These are phyloP conservation scores for Neotoxoptera formosana DNA, from an alignment of 1,140 invertebrate genomes.

Conservation along the genomic window DNA sequence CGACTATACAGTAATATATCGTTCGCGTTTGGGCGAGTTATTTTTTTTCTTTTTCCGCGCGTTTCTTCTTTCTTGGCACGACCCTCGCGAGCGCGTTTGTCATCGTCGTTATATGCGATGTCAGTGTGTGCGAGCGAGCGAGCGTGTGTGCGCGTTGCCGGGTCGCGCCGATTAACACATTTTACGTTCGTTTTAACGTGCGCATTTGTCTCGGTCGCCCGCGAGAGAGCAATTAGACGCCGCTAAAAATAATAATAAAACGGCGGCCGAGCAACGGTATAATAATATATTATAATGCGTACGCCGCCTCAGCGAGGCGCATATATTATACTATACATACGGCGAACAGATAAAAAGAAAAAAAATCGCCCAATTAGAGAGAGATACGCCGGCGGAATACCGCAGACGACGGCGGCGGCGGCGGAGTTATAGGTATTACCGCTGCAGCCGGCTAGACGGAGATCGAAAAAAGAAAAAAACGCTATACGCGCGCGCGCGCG, in stretches of 20 bases:
- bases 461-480: not conserved
- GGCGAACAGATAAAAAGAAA: not conserved
- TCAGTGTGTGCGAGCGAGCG: not conserved
- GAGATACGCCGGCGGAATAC: conserved; percentile 34
- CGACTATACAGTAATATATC: conserved; percentile 24
- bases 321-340: too few relatives aligned
- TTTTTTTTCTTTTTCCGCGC: not conserved
- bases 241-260: conserved; percentile 53
- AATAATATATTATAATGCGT: too few relatives aligned
- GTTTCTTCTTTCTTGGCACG: conserved; percentile 28
- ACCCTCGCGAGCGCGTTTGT: not conserved
- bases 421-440: not conserved
- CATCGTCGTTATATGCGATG: not conserved
- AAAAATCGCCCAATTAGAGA: conserved; percentile 49
- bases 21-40: not conserved
- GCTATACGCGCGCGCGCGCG: too few relatives aligned
- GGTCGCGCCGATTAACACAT: conserved; percentile 48
- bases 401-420: conserved; percentile 16
- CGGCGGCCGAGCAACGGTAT: not conserved
- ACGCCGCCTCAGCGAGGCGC: too few relatives aligned
- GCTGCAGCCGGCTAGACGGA: not conserved
- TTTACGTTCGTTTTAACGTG: conserved; percentile 45
- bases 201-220: conserved; percentile 31
- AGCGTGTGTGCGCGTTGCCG: not conserved
- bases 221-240: conserved; percentile 49